Evolutionary conservation across 1,140 invertebrate species (phyloP), one percentile per base, ranked within the genome.

Genomic region (Microplitis mediator): DNA sequence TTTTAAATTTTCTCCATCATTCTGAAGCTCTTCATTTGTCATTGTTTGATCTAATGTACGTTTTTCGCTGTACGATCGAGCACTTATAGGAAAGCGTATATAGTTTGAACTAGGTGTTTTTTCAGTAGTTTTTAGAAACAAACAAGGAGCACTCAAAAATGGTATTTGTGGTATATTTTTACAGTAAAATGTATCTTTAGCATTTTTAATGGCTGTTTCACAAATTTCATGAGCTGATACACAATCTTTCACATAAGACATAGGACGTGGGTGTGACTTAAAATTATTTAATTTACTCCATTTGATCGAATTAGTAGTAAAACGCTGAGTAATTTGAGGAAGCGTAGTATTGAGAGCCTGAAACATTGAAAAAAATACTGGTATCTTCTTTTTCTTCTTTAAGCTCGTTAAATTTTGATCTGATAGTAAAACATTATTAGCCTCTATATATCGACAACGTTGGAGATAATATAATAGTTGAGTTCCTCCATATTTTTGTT

Each of bases 361-460:
- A 4, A 85, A 73, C 67, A 87, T 80, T 13, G 74, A 77, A 32
- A 78, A 23, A 0, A 79, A 75, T 2, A 34, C 74, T 0, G 81
- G 72, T 16, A 79, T 69, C 9, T 56, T 75, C 14, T 34, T 65
- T 60, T 56, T 68, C 13, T 35, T 50, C 4, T 50, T 8, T 8
- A 16, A 6, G 3, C 14, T 4, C 1, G 13, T 11, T 13, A 51
- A 31, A 16, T 35, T 74, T 61, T 50, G 51, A 69, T 63, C 3
- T 67, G 58, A 14, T 8, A 11, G 35, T 62, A 54, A 80, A 23
- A 88, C 74, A 74, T 88, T 88, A 50, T 85, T 84, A 0, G 87
- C 84, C 54, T 88, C 82, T 0, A 85, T 79, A 61, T 89, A 87
- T 13, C 84, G 78, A 54, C 86, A 88, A 4, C 85, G 77, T 64